Evolutionary conservation across 2,113 vertebrate species (phyloP), one percentile per base, ranked within the genome.

Genomic region (Brachypodius melanocephalos): DNA sequence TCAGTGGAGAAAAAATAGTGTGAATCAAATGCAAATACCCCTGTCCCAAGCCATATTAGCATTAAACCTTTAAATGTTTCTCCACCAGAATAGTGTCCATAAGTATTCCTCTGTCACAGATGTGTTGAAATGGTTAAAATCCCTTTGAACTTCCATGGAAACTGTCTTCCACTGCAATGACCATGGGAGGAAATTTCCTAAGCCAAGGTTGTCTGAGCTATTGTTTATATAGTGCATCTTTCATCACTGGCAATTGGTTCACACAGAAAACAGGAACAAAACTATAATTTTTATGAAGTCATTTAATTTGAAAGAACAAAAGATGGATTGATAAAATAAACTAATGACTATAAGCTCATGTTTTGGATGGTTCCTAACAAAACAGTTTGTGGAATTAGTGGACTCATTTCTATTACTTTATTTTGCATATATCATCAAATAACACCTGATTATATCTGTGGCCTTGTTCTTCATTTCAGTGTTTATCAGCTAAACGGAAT

Each of bases 381-480:
- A 97, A 94, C 91, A 85, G 94, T 94, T 96, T 94, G 96, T 98
- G 95, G 97, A 96, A 96, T 97, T 98, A 96, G 97, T 97, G 95
- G 93, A 97, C 90, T 97, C 97, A 91, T 95, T 97, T 97, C 95
- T 96, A 67, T 98, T 96, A 93, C 88, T 97, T 97, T 98, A 95
- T 96, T 97, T 97, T 96, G 96, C 97, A 95, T 97, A 95, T 97
- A 96, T 96, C 92, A 96, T 97, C 93, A 86, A 48, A 71, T 97
- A 97, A 94, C 96, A 97, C 96, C 98, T 95, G 97, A 98, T 95
- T 98, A 97, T 98, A 97, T 98, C 98, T 98, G 98, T 98, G 98
- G 98, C 98, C 98, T 99, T 98, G 98, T 98, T 98, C 98, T 98
- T 98, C 98, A 98, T 98, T 98, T 99, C 98, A 98, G 98, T 99